Conservation (phyloP, 2,797 vertebrate genomes). For the Ctenopoma kingsleyae region DNA sequence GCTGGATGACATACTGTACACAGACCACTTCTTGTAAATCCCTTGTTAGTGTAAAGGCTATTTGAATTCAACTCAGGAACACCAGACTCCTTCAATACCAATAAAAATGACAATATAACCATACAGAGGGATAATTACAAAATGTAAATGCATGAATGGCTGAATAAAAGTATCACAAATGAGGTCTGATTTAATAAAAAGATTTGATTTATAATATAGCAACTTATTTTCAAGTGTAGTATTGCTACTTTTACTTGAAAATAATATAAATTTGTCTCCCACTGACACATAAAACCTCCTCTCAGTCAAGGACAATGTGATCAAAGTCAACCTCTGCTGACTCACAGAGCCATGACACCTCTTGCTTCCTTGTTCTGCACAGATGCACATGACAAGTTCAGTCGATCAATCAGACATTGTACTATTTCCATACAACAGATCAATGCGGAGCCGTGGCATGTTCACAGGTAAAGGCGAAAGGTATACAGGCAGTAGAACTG, state of each 20-base stretch:
- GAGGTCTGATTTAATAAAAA: not conserved
- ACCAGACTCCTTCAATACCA: not conserved
- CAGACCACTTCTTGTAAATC: constrained; percentile 7
- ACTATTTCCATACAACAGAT: constrained; percentile 64
- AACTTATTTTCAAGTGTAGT: not conserved
- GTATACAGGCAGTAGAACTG: constrained; percentile 6
- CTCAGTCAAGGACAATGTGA: constrained; percentile 35
- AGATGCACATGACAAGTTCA: constrained; percentile 38
- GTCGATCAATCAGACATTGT: constrained; percentile 66
- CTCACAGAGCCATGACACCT: constrained; percentile 32
- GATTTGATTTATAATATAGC: too few relatives aligned
- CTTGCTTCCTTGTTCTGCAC: constrained; percentile 35
- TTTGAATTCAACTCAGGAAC: not conserved
- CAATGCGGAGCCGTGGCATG: constrained; percentile 43
- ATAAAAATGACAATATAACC: not conserved
- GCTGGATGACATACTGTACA: not conserved
- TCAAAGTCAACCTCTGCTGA: constrained; percentile 48
- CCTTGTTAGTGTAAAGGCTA: not conserved
- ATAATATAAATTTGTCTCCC: constrained; percentile 1
- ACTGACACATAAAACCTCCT: constrained; percentile 4
- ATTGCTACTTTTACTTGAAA: constrained; percentile 1
- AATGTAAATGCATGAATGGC: not conserved
- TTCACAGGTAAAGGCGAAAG: constrained; percentile 29
- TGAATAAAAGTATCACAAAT: not conserved
- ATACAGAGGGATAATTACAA: not conserved